These are phyloP conservation scores for Telenomus remus DNA, from an alignment of 1,140 invertebrate genomes.

Conservation along the genomic window DNA sequence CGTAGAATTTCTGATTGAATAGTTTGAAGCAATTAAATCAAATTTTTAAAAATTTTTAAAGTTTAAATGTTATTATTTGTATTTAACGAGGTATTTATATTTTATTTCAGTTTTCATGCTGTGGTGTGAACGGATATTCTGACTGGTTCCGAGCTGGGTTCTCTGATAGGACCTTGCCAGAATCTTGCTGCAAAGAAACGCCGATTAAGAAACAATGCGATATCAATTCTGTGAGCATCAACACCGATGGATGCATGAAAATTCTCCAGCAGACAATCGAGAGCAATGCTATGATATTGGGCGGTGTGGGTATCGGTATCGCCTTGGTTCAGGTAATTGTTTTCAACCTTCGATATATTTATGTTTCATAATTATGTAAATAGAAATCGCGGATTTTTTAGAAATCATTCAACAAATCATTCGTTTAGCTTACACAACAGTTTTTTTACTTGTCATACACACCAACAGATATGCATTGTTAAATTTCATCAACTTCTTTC, in stretches of 20 bases:
- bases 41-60: no score
- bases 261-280: slow-evolving; percentile 80
- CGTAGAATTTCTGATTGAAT: no score
- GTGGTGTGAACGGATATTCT: slow-evolving; percentile 81
- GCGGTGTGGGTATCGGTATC: slow-evolving; percentile 85
- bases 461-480: no score
- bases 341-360: background rate
- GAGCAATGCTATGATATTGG: slow-evolving; percentile 82
- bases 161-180: slow-evolving; percentile 77
- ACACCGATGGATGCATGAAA: slow-evolving; percentile 80
- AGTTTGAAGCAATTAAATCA: no score
- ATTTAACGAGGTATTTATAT: slow-evolving; percentile 1
- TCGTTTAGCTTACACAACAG: no score
- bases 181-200: slow-evolving; percentile 81
- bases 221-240: slow-evolving; percentile 70
- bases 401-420: no score
- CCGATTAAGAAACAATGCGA: slow-evolving; percentile 71
- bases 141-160: slow-evolving; percentile 80
- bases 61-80: no score
- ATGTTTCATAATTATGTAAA: no score
- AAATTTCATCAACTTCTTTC: no score
- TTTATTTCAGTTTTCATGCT: slow-evolving; percentile 83
- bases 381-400: no score
- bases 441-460: no score
- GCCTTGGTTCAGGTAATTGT: slow-evolving; percentile 83